Conservation (phyloP, 2,888 invertebrate genomes). For the Bursaphelenchus okinawaensis region DNA sequence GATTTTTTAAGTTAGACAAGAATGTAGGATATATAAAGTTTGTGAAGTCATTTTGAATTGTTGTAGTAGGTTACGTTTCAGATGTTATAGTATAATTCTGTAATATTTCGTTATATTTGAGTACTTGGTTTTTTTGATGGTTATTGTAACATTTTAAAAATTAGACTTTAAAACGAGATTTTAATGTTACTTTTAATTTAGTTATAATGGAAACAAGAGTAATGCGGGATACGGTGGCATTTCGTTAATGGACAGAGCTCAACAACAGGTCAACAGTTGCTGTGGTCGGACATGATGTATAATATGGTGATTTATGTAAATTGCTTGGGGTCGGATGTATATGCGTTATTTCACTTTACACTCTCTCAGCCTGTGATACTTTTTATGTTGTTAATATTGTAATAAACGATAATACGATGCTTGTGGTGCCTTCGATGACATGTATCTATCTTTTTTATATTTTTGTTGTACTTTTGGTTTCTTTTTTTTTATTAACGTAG, state of each 20-base stretch:
- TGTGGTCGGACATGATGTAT: conserved; percentile 28
- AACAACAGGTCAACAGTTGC: conserved; percentile 37
- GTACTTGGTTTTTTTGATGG: no score
- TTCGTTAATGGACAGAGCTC: conserved; percentile 40
- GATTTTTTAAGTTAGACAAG: no score
- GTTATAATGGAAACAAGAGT: conserved; percentile 14
- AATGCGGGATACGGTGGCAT: conserved; percentile 22
- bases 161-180: background rate
- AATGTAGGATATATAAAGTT: no score
- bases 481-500: no score
- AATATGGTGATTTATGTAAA: background rate
- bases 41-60: background rate
- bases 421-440: no score
- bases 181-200: background rate
- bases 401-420: no score
- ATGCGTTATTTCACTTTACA: background rate
- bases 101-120: no score
- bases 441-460: no score
- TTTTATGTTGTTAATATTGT: conserved; percentile 3
- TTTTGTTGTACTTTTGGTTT: no score
- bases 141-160: conserved; percentile 2
- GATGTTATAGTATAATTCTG: no score
- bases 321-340: background rate
- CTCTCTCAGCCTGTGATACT: background rate
- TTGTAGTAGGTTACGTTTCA: no score